Base-by-base conservation (phyloP, 2,113 vertebrate genomes). In the Apus apus region DNA sequence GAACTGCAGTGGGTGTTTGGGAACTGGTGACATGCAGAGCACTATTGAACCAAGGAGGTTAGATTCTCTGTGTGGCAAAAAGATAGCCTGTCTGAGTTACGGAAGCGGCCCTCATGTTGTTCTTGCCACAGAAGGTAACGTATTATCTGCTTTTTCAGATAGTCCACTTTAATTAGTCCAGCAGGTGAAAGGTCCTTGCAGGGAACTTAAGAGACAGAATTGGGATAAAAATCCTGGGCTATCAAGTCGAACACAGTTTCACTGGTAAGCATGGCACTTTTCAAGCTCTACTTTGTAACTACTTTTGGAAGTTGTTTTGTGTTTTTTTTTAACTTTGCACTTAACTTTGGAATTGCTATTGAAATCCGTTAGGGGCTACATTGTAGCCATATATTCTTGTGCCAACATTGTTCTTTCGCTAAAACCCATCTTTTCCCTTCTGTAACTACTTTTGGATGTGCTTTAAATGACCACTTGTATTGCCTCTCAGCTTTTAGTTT, bases 91-190 rank as follows among this genome's bases (percentile, higher is more conserved):
- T 87, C 96, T 99, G 91, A 99, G 99, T 98, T 99, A 99, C 34
- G 99, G 99, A 94, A 99, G 99, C 34, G 99, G 99, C n/a, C 99
- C 99, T 4, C 99, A 99, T 68, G 96, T 99, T 85, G 98, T 99
- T 94, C 97, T 99, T 76, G 98, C 98, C 66, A 99, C 99, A 60
- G 97, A 98, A 98, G 99, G 99, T 99, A 94, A 97, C 66, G 50
- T 81, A 57, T 61, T 19, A 72, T 67, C n/a, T 68, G 27, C 19
- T 72, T 84, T 85, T 95, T 62, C 51, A 71, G 74, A 40, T 60
- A 25, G 4, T 56, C 30, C 19, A 25, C 48, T 62, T 81, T 29
- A 58, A n/a, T 65, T 92, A 56, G 30, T 75, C 26, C 25, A 67
- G 53, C 20, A 51, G 38, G 14, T 48, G 20, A 56, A 75, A 74